phyloP scores from a whole-genome alignment of 2,113 vertebrate genomes.

The Oryzias curvinotus region DNA sequence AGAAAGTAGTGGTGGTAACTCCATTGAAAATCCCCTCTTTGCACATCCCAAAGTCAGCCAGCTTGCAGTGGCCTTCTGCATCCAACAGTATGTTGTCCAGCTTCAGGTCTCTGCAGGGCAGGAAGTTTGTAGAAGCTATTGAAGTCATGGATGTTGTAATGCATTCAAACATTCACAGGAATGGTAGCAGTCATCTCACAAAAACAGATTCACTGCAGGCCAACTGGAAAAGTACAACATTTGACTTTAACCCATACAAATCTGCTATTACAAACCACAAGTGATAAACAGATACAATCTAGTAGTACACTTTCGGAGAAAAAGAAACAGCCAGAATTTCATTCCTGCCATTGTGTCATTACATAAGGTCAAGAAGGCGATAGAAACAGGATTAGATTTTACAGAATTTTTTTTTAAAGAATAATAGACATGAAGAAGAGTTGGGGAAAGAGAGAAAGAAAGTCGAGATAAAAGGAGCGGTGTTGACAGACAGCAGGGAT shows the following conservation, averaged over 20 bases:
- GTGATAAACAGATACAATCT: too few species aligned
- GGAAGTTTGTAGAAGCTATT: background rate
- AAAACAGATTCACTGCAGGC: too few species aligned
- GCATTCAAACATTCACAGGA: too few species aligned
- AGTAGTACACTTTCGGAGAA: too few species aligned
- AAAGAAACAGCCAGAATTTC: too few species aligned
- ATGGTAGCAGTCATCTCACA: too few species aligned
- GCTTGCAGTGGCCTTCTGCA: slow-evolving; percentile 95
- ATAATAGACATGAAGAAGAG: background rate
- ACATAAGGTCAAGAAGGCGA: background rate
- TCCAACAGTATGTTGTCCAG: slow-evolving; percentile 97
- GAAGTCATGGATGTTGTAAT: too few species aligned
- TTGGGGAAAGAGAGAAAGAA: slow-evolving; percentile 6
- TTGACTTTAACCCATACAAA: too few species aligned
- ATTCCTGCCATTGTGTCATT: too few species aligned
- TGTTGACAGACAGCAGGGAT: slow-evolving; percentile 76
- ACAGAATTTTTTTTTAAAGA: too few species aligned
- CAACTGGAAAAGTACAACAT: too few species aligned
- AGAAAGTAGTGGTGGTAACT: slow-evolving; percentile 95
- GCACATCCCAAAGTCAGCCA: slow-evolving; percentile 99
- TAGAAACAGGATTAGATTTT: background rate
- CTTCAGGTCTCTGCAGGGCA: slow-evolving; percentile 88
- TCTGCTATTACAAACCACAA: too few species aligned
- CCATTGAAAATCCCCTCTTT: slow-evolving; percentile 95
- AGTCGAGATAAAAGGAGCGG: slow-evolving; percentile 68